Base-by-base conservation (phyloP, 2,797 vertebrate species). In the Moxostoma hubbsi region DNA sequence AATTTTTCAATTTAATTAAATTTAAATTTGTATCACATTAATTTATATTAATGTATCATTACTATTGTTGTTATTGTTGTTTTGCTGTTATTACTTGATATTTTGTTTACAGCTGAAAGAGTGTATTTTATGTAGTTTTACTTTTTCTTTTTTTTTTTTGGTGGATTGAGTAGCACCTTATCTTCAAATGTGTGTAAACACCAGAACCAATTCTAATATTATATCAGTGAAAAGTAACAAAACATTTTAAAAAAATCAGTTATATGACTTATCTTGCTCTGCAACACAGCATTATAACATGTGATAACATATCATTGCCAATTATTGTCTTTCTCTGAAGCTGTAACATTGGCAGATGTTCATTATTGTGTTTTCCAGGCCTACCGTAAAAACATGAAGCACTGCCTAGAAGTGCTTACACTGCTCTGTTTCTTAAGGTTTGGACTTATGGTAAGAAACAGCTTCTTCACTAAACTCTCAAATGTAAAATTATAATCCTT, bases 311-410 rank as follows among this genome's bases (percentile, higher is more conserved):
- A 36, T 36, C 0, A 36, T 43, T 62, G 10, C 24, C 0, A 11
- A 36, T 0, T 43, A 12, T n/a, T 45, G 24, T 63, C 36, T n/a
- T 63, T 63, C 13, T 49, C 9, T 54, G 50, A 76, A 67, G 5
- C 51, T 62, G 9, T 45, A 24, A 63, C 36, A 4, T 57, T 49
- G 7, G 24, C 9, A 49, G 6, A 68, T 76, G 4, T 13, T 47
- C 16, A 74, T 7, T 55, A 75, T 4, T 74, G 15, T 91, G 80
- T 88, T 46, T 87, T 90, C 16, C 86, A 93, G 92, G 85, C 79
- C 85, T 84, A 78, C 79, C 80, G 59, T 84, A 75, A 75, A 80
- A 87, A 90, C 59, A 93, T 93, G 93, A 90, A 90, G 87, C 83
- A 88, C 67, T 70, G 53, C 82, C 80, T 88, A 83, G 82, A 82